Evolutionary conservation across 1,140 invertebrate species (phyloP).

Genomic region (Brachionus asplanchnoidis): DNA sequence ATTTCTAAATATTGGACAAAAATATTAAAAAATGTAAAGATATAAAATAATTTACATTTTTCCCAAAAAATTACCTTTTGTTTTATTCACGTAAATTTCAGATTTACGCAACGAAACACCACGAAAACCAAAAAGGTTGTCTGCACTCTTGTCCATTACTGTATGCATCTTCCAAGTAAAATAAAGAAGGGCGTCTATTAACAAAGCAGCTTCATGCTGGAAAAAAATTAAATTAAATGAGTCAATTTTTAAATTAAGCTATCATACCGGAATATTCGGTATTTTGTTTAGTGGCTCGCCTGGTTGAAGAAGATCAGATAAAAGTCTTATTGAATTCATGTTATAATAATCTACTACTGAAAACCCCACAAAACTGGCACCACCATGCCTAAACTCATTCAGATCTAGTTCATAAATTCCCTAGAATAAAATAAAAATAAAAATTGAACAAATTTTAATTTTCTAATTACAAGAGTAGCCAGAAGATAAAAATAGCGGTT

Average conservation of each 20-base stretch:
- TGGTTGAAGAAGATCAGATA: conserved; percentile 19
- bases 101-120: neutral
- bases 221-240: neutral
- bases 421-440: neutral
- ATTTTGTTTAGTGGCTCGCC: conserved; percentile 25
- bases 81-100: conserved; percentile 26
- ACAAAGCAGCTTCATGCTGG: conserved; percentile 16
- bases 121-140: neutral
- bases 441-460: neutral
- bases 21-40: too few relatives aligned
- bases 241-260: neutral
- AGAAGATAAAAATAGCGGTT: conserved; percentile 24
- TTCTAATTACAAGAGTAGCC: conserved; percentile 1
- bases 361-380: conserved; percentile 19
- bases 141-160: neutral
- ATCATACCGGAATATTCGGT: conserved; percentile 2
- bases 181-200: conserved; percentile 16
- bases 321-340: conserved; percentile 28
- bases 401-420: conserved; percentile 17
- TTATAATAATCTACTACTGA: conserved; percentile 9
- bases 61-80: neutral
- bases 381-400: conserved; percentile 36
- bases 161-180: conserved; percentile 1
- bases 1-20: too few relatives aligned
- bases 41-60: too few relatives aligned